Percentiles rank a stretch among this genome's conserved stretches.
Evolutionary conservation across 30 jellyfish, hydroid and myxozoan genomes (phyloP).

Genomic region (Cassiopea andromeda): DNA sequence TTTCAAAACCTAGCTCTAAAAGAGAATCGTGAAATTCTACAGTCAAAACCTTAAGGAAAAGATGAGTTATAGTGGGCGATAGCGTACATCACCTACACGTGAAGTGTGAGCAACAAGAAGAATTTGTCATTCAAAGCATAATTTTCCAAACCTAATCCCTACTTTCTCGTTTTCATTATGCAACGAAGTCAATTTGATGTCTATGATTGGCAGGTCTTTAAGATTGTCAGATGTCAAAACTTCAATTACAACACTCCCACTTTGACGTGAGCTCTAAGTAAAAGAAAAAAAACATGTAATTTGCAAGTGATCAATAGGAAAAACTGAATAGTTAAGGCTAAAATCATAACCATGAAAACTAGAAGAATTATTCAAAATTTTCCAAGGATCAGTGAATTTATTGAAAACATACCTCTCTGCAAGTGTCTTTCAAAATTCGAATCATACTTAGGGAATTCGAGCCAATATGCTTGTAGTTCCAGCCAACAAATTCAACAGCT

Average conservation of each 20-base stretch:
- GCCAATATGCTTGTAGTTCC: conserved; percentile 80
- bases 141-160: conserved; percentile 60
- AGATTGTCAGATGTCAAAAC: conserved; percentile 67
- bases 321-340: too few relatives aligned
- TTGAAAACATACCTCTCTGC: conserved; percentile 67
- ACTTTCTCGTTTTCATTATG: conserved; percentile 20
- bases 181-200: conserved; percentile 43
- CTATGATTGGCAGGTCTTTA: conserved; percentile 78
- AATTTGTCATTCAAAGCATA: conserved; percentile 32
- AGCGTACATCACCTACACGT: neutral
- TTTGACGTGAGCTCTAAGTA: conserved; percentile 8
- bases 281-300: neutral
- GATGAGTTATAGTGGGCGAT: too few relatives aligned
- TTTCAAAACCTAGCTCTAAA: too few relatives aligned
- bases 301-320: neutral
- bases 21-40: too few relatives aligned
- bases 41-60: too few relatives aligned
- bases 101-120: neutral
- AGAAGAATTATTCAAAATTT: neutral
- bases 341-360: too few relatives aligned
- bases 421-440: conserved; percentile 65
- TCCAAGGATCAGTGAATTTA: neutral
- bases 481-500: conserved; percentile 74
- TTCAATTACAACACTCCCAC: conserved; percentile 56
- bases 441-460: conserved; percentile 53